Evolutionary conservation across 1,140 invertebrate genomes (phyloP).

Genomic region (Drosophila ercepeae): DNA sequence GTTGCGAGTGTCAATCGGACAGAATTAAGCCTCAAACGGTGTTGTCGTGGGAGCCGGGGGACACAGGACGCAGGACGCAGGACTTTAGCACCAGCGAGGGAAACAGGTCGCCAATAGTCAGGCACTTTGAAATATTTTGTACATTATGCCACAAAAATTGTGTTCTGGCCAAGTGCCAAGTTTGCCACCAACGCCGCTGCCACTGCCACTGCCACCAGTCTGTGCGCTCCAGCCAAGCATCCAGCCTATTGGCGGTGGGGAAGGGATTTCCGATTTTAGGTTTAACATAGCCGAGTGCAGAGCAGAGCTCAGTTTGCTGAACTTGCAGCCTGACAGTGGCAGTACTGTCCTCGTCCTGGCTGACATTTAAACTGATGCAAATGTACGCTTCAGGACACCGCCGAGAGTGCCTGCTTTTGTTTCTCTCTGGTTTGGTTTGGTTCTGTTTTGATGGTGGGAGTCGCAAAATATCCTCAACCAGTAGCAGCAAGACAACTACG

Average conservation of each 20-base stretch:
- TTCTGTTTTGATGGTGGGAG: conserved; percentile 17
- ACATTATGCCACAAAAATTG: conserved; percentile 72
- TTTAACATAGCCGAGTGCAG: conserved; percentile 57
- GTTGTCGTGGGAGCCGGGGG: conserved; percentile 7
- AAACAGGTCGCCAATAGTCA: conserved; percentile 53
- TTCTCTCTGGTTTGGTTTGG: conserved; percentile 39
- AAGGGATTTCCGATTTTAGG: conserved; percentile 70
- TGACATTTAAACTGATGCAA: conserved; percentile 71
- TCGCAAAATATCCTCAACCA: background rate
- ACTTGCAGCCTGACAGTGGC: conserved; percentile 4
- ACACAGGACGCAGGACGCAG: conserved; percentile 1
- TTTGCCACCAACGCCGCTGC: conserved; percentile 62
- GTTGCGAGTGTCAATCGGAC: conserved; percentile 63
- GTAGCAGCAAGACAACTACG: too few relatives aligned
- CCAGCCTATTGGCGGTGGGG: conserved; percentile 29
- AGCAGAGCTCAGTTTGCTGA: conserved; percentile 59
- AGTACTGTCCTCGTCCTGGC: conserved; percentile 45
- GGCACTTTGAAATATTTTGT: conserved; percentile 71
- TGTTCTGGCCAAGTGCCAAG: conserved; percentile 69
- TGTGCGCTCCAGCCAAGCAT: conserved; percentile 33
- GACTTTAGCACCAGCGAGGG: conserved; percentile 6
- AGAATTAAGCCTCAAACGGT: conserved; percentile 73
- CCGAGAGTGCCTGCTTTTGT: conserved; percentile 44
- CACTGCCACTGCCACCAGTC: too few relatives aligned
- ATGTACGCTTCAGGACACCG: conserved; percentile 58